Evolutionary conservation across 2,888 invertebrate genomes (phyloP).

Genomic region (Malacosoma neustria): DNA sequence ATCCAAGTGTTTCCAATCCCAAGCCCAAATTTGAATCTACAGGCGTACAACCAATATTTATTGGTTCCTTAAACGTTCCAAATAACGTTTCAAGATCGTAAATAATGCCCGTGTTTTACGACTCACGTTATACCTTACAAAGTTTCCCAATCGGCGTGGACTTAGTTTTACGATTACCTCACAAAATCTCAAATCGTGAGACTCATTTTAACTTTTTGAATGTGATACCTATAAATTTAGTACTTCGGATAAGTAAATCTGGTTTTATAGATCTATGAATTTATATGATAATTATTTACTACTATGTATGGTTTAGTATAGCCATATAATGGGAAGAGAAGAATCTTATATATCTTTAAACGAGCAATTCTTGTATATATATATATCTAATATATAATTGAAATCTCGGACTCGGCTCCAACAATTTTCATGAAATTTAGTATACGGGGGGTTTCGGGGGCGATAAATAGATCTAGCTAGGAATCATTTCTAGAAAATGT

Average conservation of each 20-base stretch:
- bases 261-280: slow-evolving; percentile 2
- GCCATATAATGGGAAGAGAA: too few species aligned
- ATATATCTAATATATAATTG: too few species aligned
- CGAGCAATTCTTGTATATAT: too few species aligned
- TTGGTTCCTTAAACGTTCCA: not conserved
- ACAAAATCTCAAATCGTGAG: slow-evolving; percentile 19
- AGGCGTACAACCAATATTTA: not conserved
- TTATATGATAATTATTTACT: too few species aligned
- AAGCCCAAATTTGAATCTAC: not conserved
- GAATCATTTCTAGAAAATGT: too few species aligned
- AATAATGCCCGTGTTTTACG: slow-evolving; percentile 36
- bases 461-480: too few species aligned
- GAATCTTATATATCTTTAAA: too few species aligned
- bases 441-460: too few species aligned
- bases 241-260: slow-evolving; percentile 3
- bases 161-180: slow-evolving; percentile 42
- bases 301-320: too few species aligned
- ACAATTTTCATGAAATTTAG: too few species aligned
- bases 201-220: slow-evolving; percentile 11
- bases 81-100: slow-evolving; percentile 18
- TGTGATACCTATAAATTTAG: not conserved
- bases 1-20: not conserved
- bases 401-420: too few species aligned
- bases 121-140: slow-evolving; percentile 32
- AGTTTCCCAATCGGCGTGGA: slow-evolving; percentile 39